Evolutionary conservation across 1,140 invertebrate species (phyloP).

Genomic region (Megathymus violae): DNA sequence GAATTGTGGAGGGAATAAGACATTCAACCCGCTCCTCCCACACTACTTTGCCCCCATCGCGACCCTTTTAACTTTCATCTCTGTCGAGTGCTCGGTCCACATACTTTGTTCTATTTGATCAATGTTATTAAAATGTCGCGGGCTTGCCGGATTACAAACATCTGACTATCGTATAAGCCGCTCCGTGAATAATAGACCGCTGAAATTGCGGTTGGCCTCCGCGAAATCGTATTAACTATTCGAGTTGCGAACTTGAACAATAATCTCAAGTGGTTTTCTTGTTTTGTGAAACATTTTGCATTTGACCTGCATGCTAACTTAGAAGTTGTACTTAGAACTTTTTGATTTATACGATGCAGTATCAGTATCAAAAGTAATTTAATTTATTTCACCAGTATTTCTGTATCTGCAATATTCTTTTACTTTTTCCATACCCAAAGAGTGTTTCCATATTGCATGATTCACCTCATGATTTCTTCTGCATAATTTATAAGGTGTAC

Average conservation of each 20-base stretch:
- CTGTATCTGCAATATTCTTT: no score
- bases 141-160: conserved; percentile 76
- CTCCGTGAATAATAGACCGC: conserved; percentile 41
- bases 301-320: conserved; percentile 17
- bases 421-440: no score
- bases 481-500: no score
- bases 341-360: no score
- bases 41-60: conserved; percentile 50
- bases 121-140: conserved; percentile 83
- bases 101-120: conserved; percentile 84
- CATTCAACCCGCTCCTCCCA: conserved; percentile 75
- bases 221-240: conserved; percentile 37
- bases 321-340: neutral
- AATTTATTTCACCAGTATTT: no score
- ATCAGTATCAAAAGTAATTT: no score
- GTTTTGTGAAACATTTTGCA: conserved; percentile 27
- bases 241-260: conserved; percentile 31
- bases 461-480: no score
- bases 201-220: conserved; percentile 33
- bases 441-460: no score
- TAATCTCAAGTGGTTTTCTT: conserved; percentile 32
- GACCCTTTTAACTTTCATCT: conserved; percentile 84
- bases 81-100: conserved; percentile 82
- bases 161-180: conserved; percentile 65
- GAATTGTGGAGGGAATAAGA: conserved; percentile 83